Evolutionary conservation across 2,888 invertebrate species (phyloP).

Genomic region (Anaspis maculata): DNA sequence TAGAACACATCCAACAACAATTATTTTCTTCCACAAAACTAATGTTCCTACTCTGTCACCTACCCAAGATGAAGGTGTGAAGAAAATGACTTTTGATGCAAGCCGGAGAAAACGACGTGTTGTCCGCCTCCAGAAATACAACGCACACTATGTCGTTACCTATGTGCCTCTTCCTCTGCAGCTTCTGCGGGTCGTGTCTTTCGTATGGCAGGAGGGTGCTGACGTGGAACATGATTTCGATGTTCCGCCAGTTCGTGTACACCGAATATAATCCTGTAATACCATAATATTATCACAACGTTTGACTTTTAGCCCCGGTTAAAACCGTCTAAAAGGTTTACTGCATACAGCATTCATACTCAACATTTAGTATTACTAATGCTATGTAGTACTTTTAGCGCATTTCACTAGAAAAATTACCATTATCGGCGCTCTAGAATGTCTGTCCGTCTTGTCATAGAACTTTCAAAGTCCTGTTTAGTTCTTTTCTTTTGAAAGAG

Average conservation of each 20-base stretch:
- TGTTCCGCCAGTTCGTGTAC: conserved; percentile 88
- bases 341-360: no score
- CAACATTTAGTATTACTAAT: no score
- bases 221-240: conserved; percentile 95
- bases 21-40: no score
- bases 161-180: conserved; percentile 87
- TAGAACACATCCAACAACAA: no score
- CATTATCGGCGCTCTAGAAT: no score
- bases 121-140: conserved; percentile 87
- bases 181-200: conserved; percentile 85
- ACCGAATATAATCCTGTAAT: conserved; percentile 71
- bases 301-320: background rate
- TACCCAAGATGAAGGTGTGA: conserved; percentile 82
- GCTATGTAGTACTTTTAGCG: no score
- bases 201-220: conserved; percentile 87
- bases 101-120: conserved; percentile 85
- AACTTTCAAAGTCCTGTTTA: no score
- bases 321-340: no score
- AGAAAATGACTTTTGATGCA: conserved; percentile 93
- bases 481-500: no score
- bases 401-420: no score
- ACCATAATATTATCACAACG: conserved; percentile 6
- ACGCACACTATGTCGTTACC: conserved; percentile 94
- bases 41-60: no score
- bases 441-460: no score